A percentile compares a stretch with the other conserved stretches of the same genome.
These are phyloP conservation scores for Panulirus ornatus DNA, from an alignment of 1,140 invertebrate genomes.

Conservation along the genomic window DNA sequence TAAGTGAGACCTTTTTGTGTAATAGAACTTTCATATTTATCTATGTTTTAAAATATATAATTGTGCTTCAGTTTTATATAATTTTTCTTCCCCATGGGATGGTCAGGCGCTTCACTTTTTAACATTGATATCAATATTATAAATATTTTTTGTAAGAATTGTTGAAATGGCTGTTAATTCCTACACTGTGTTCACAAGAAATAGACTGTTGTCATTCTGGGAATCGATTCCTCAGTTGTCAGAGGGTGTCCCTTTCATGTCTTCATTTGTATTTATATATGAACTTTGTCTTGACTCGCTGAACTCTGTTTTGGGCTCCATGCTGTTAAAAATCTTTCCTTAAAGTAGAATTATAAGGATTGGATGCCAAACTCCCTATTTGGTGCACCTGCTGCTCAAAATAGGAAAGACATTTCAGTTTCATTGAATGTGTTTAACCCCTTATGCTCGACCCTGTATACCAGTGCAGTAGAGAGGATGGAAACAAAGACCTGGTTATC, in stretches of 20 bases:
- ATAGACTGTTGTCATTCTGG: background rate
- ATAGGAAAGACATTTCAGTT: background rate
- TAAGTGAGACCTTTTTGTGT: background rate
- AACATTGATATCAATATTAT: background rate
- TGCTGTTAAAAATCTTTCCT: background rate
- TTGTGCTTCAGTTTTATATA: conserved; percentile 2
- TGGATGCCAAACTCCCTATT: background rate
- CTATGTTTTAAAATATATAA: background rate
- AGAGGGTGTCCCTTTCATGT: background rate
- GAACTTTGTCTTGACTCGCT: background rate
- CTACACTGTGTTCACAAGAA: background rate
- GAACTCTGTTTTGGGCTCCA: background rate
- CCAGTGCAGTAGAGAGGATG: no score
- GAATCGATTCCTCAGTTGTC: conserved; percentile 12
- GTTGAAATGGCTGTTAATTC: background rate
- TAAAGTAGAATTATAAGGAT: background rate
- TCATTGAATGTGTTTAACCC: no score
- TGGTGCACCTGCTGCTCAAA: background rate
- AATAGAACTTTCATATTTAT: background rate
- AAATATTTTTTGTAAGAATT: background rate
- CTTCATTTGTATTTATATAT: background rate
- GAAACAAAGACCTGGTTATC: no score
- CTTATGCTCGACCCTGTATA: no score
- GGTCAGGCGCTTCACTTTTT: background rate
- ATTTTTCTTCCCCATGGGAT: background rate